Percentiles rank a stretch among this genome's conserved stretches.
phyloP scores from a whole-genome alignment of 2,797 vertebrate genomes.

The Syngnathus acus region DNA sequence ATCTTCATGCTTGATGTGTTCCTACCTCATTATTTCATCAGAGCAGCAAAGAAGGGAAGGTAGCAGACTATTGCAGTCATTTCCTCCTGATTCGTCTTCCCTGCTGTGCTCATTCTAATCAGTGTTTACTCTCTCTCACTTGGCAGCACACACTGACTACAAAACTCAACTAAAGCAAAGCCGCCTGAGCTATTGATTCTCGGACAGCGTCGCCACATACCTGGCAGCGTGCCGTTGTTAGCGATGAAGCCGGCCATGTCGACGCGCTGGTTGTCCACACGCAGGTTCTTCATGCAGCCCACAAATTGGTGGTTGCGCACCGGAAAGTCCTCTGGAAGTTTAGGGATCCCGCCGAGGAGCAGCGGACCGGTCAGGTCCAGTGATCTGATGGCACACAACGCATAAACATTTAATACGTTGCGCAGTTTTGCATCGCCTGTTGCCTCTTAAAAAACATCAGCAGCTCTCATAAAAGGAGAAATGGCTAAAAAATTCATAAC shows the following conservation, averaged over 20 bases:
- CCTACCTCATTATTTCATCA: background rate
- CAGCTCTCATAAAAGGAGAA: conserved; percentile 2
- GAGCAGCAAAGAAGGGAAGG: conserved; percentile 2
- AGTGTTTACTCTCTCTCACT: conserved; percentile 3
- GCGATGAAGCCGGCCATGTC: conserved; percentile 91
- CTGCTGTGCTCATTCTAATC: conserved; percentile 38
- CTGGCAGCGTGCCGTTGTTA: conserved; percentile 89
- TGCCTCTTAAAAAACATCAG: background rate
- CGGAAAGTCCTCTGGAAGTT: conserved; percentile 87
- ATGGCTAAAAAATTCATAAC: conserved; percentile 40
- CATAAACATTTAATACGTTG: conserved; percentile 11
- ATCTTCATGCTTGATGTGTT: background rate
- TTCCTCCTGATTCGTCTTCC: conserved; percentile 27
- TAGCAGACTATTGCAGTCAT: conserved; percentile 34
- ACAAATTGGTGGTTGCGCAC: conserved; percentile 82
- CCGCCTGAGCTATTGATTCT: background rate
- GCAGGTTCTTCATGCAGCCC: conserved; percentile 88
- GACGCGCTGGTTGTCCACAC: conserved; percentile 78
- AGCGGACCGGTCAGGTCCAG: conserved; percentile 89
- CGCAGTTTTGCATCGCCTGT: background rate
- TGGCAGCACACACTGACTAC: conserved; percentile 11
- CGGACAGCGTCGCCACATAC: conserved; percentile 48
- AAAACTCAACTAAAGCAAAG: conserved; percentile 7
- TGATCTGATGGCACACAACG: conserved; percentile 64
- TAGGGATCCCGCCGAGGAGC: conserved; percentile 85